phyloP scores from a whole-genome alignment of 1,140 invertebrate genomes.

The Ceratitis capitata region DNA sequence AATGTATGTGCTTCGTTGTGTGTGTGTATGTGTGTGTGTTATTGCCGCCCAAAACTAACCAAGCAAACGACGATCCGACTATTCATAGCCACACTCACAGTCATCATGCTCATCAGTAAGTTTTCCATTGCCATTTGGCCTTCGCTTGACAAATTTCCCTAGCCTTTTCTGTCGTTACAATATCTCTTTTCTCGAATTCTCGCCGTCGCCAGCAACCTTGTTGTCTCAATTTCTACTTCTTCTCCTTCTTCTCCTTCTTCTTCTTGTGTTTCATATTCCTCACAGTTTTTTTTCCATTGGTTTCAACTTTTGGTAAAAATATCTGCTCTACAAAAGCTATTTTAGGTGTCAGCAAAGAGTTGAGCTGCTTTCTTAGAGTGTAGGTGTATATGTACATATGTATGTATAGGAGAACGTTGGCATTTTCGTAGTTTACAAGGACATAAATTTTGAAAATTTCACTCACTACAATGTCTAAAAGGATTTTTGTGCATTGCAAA shows the following conservation, averaged over 20 bases:
- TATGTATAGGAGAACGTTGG: not conserved
- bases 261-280: too few relatives aligned
- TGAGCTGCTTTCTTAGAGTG: too few relatives aligned
- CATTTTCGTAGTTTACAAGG: not conserved
- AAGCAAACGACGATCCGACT: not conserved
- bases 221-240: not conserved
- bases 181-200: not conserved
- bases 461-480: not conserved
- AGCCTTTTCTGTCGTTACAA: not conserved
- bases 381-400: not conserved
- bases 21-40: not conserved
- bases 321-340: slow-evolving; percentile 2
- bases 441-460: slow-evolving; percentile 27
- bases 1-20: not conserved
- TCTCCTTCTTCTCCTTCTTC: not conserved
- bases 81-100: slow-evolving; percentile 13
- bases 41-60: not conserved
- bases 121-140: slow-evolving; percentile 5
- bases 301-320: not conserved
- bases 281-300: too few relatives aligned
- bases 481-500: not conserved
- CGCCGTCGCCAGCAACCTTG: not conserved
- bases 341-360: not conserved
- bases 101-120: not conserved
- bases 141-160: slow-evolving; percentile 31